Conservation (phyloP, 2,888 invertebrate genomes). For the Eueremaeus valkanovi region DNA sequence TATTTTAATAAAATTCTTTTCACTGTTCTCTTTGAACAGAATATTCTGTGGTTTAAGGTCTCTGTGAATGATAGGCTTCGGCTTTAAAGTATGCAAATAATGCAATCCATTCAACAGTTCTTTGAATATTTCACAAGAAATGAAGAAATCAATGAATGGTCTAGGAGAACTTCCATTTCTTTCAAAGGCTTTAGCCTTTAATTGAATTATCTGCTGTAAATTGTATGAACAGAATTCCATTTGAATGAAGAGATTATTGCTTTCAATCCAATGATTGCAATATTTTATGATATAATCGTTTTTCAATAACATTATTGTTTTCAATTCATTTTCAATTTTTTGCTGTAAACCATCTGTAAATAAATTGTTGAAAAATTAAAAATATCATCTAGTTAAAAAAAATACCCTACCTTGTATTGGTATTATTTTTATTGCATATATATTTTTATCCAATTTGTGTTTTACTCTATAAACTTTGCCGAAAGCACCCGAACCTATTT, state of each 20-base stretch:
- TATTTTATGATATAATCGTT: not conserved
- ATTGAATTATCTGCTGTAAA: not conserved
- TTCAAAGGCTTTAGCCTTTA: not conserved
- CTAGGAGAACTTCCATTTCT: not conserved
- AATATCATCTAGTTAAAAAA: no score
- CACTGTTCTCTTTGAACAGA: not conserved
- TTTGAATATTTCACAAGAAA: not conserved
- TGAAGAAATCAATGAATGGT: not conserved
- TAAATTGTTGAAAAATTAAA: no score
- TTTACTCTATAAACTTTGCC: no score
- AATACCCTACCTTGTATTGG: no score
- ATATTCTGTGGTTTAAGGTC: not conserved
- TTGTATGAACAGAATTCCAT: not conserved
- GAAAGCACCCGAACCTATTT: no score
- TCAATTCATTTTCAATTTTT: not conserved
- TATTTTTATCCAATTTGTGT: no score
- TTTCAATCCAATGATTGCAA: not conserved
- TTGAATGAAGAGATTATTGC: not conserved
- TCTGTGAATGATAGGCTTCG: not conserved
- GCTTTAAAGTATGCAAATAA: not conserved
- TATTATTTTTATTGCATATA: no score
- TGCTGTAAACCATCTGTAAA: no score
- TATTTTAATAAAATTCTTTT: not conserved
- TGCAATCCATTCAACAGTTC: not conserved
- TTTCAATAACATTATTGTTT: not conserved